Percentiles rank a stretch among this genome's conserved stretches.
phyloP scores from a whole-genome alignment of 2,113 vertebrate species.

The Odontophorus gujanensis region DNA sequence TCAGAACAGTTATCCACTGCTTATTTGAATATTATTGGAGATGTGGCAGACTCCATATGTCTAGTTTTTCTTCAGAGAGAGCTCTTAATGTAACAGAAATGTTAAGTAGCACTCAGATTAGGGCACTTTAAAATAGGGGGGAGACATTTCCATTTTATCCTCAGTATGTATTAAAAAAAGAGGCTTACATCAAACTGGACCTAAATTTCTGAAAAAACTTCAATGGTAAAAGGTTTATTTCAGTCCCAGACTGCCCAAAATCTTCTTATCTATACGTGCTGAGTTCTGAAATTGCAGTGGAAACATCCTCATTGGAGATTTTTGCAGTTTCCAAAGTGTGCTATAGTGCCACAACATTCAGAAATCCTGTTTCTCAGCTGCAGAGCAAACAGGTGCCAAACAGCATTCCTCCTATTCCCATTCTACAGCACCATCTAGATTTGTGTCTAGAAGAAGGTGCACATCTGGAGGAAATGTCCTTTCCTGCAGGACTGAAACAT shows the following conservation, averaged over 20 bases:
- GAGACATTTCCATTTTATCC: neutral
- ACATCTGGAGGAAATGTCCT: neutral
- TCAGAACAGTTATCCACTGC: neutral
- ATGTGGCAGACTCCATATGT: neutral
- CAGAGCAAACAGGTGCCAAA: neutral
- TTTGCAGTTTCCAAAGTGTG: neutral
- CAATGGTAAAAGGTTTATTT: neutral
- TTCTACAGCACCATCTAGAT: neutral
- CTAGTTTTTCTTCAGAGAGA: neutral
- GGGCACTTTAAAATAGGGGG: neutral
- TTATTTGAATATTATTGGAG: neutral
- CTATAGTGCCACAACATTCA: rapidly evolving
- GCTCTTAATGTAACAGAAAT: neutral
- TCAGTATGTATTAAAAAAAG: neutral
- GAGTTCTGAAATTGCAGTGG: neutral
- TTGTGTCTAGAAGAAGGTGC: neutral
- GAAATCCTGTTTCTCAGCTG: neutral
- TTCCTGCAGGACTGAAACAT: neutral
- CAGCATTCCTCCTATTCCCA: neutral
- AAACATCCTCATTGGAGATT: neutral
- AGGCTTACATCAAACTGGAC: neutral
- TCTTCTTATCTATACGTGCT: neutral
- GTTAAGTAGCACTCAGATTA: neutral
- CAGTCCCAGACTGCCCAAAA: neutral
- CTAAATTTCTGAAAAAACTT: neutral